Percentiles rank a stretch among this genome's conserved stretches.
These are phyloP conservation scores for Chlorops oryzae DNA, from an alignment of 1,140 invertebrate species.

Conservation along the genomic window DNA sequence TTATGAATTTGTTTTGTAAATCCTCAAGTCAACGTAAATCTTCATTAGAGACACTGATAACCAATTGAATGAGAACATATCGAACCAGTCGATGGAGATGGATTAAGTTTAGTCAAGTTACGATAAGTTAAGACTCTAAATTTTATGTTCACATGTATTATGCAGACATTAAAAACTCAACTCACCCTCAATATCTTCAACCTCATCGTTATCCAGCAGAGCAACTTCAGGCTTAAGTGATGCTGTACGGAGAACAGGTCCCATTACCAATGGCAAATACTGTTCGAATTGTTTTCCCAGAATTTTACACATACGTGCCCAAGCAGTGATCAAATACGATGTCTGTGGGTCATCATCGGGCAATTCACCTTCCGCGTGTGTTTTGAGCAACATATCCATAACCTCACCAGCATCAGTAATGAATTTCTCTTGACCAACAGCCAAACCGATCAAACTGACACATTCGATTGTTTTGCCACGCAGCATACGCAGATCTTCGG, in stretches of 20 bases:
- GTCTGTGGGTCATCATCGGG: constrained; percentile 96
- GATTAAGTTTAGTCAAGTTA: too few relatives aligned
- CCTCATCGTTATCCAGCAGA: constrained; percentile 88
- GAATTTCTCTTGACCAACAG: constrained; percentile 95
- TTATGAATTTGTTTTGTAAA: too few relatives aligned
- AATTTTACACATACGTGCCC: constrained; percentile 98
- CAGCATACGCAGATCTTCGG: constrained; percentile 79
- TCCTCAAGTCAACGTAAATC: too few relatives aligned
- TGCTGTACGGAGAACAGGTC: constrained; percentile 90
- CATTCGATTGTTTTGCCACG: constrained; percentile 97
- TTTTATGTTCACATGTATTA: too few relatives aligned
- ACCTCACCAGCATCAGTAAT: constrained; percentile 89
- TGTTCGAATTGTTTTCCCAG: constrained; percentile 92
- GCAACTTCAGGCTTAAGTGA: constrained; percentile 95
- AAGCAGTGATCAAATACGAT: constrained; percentile 96
- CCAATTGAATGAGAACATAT: too few relatives aligned
- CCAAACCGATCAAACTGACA: constrained; percentile 95
- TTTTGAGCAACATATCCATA: constrained; percentile 91
- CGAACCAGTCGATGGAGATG: too few relatives aligned
- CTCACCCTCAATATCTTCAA: constrained; percentile 71
- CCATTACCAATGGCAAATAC: constrained; percentile 97
- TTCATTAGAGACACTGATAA: too few relatives aligned
- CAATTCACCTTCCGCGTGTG: constrained; percentile 75
- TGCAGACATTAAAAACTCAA: too few relatives aligned
- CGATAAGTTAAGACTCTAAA: too few relatives aligned